Evolutionary conservation across 2,113 vertebrate species (phyloP).

Genomic region (Apteryx owenii): DNA sequence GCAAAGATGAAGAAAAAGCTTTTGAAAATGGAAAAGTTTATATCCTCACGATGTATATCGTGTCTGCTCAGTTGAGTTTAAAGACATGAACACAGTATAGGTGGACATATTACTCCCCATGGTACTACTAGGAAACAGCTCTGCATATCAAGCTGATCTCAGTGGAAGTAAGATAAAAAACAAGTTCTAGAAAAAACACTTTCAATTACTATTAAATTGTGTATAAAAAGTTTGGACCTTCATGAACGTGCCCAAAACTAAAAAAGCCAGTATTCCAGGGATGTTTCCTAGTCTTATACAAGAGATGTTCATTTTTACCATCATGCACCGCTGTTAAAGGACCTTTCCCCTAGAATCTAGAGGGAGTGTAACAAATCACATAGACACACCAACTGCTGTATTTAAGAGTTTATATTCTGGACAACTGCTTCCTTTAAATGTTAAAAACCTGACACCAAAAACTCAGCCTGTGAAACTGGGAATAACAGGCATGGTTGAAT

Average conservation of each 20-base stretch:
- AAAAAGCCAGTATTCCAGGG: not conserved
- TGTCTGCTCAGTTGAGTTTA: accelerated
- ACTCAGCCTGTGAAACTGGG: not conserved
- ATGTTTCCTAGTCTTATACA: not conserved
- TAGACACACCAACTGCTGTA: not conserved
- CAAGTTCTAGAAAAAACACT: not conserved
- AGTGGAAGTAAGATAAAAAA: not conserved
- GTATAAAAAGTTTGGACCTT: not conserved
- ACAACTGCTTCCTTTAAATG: not conserved
- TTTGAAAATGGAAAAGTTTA: not conserved
- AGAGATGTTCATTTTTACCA: not conserved
- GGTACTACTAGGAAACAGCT: not conserved
- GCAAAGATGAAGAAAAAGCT: not conserved
- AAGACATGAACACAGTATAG: accelerated
- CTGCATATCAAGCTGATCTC: not conserved
- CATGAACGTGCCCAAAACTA: not conserved
- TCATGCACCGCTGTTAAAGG: not conserved
- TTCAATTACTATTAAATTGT: not conserved
- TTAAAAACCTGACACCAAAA: not conserved
- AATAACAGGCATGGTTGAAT: not conserved
- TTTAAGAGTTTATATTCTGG: not conserved
- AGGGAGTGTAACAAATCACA: not conserved
- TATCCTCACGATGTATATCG: not conserved
- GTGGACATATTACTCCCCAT: not conserved
- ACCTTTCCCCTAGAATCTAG: not conserved